phyloP scores from a whole-genome alignment of 1,140 invertebrate species.

The Bombus terrestris region DNA sequence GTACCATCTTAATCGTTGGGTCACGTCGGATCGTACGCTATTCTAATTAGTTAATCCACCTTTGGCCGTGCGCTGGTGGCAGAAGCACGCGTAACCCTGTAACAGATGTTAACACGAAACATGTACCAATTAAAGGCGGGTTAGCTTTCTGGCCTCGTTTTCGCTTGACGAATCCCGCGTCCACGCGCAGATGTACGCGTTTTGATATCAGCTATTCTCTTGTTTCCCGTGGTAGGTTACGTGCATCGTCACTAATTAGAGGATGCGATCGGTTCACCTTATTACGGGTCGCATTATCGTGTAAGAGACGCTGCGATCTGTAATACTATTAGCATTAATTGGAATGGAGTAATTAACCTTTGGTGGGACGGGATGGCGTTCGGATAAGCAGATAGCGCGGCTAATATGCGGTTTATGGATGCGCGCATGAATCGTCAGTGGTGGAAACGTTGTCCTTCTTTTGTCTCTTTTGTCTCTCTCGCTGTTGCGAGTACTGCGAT shows the following conservation, averaged over 20 bases:
- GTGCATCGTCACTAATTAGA: slow-evolving; percentile 52
- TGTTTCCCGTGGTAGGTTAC: neutral
- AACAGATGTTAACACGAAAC: slow-evolving; percentile 65
- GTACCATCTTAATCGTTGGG: slow-evolving; percentile 64
- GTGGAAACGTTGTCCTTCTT: no score
- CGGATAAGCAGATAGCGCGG: slow-evolving; percentile 26
- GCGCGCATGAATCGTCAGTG: no score
- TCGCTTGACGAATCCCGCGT: slow-evolving; percentile 13
- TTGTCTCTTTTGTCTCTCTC: no score
- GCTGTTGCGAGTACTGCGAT: no score
- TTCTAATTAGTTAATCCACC: slow-evolving; percentile 71
- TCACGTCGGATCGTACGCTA: slow-evolving; percentile 60
- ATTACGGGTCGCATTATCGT: slow-evolving; percentile 36
- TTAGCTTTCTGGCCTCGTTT: neutral
- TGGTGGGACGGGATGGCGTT: neutral
- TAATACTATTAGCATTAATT: slow-evolving; percentile 53
- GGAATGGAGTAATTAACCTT: slow-evolving; percentile 51
- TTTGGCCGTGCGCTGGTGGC: slow-evolving; percentile 46
- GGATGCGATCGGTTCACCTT: slow-evolving; percentile 49
- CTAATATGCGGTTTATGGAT: neutral
- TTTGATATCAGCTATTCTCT: neutral
- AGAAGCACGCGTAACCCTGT: slow-evolving; percentile 13
- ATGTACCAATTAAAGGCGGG: slow-evolving; percentile 50
- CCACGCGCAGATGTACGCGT: neutral
- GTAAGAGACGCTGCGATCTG: slow-evolving; percentile 36